These are phyloP conservation scores for Amphimallon solstitiale DNA, from an alignment of 2,888 invertebrate genomes.

Conservation along the genomic window DNA sequence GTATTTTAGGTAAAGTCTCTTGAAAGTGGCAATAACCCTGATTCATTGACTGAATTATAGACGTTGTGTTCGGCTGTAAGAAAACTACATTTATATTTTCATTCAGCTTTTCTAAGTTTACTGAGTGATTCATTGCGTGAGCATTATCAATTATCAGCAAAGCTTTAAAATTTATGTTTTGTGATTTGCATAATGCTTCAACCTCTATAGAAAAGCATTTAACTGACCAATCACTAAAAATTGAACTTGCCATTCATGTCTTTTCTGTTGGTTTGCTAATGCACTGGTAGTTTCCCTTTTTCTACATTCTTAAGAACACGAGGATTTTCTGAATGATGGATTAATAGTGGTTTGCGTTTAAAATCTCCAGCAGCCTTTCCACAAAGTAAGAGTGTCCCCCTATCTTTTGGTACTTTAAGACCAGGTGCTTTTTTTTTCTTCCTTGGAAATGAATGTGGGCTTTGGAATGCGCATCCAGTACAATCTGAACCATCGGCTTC, in stretches of 20 bases:
- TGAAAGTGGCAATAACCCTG: background rate
- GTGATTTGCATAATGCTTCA: too few species aligned
- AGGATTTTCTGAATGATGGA: conserved; percentile 1
- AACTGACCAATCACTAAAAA: too few species aligned
- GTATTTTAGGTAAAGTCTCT: background rate
- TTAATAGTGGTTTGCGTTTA: conserved; percentile 16
- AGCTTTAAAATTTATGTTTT: conserved; percentile 12
- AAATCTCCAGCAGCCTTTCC: conserved; percentile 11
- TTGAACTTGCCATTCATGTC: background rate
- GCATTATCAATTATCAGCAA: background rate
- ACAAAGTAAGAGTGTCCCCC: background rate
- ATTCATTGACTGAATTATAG: background rate
- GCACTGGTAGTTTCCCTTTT: conserved; percentile 9
- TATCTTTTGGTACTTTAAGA: background rate
- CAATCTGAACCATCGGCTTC: too few species aligned
- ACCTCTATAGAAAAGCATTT: too few species aligned
- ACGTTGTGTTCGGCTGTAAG: background rate
- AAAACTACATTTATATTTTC: conserved; percentile 5
- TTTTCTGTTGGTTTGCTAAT: background rate
- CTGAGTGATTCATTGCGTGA: background rate
- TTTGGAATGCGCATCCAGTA: too few species aligned
- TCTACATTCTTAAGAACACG: conserved; percentile 8
- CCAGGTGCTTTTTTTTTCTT: background rate
- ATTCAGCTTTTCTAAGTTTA: background rate
- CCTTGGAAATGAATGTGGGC: background rate